Percentiles rank a stretch among this genome's conserved stretches.
Conservation (phyloP, 2,797 vertebrate species). For the Delichon dasypus region DNA sequence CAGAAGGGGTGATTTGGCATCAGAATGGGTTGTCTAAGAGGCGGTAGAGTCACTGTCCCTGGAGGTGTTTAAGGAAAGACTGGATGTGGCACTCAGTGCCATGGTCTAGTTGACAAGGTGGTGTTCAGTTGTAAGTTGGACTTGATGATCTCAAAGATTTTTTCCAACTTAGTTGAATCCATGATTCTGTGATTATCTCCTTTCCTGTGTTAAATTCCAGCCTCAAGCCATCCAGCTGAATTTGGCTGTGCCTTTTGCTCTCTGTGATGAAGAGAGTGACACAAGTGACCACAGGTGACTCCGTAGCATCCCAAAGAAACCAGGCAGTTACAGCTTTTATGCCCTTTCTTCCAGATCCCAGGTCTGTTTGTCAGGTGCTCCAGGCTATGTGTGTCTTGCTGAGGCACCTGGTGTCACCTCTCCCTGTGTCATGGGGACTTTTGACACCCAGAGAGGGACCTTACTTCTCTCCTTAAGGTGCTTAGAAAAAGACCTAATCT, state of each 20-base stretch:
- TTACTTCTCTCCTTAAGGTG: background rate
- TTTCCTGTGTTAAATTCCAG: background rate
- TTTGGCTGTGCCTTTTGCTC: background rate
- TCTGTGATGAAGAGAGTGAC: background rate
- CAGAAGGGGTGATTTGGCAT: background rate
- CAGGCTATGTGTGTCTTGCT: background rate
- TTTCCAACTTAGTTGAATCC: background rate
- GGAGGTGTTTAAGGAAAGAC: background rate
- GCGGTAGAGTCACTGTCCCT: background rate
- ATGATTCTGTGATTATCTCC: background rate
- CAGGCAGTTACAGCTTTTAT: background rate
- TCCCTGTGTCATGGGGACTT: background rate
- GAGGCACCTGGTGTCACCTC: background rate
- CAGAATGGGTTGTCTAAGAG: background rate
- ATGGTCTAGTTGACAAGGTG: background rate
- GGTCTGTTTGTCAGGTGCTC: background rate
- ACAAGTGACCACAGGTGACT: background rate
- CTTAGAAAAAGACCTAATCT: background rate
- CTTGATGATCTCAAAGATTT: background rate
- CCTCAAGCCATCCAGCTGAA: background rate
- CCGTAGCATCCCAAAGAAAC: background rate
- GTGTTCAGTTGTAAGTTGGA: background rate
- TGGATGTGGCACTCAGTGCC: background rate
- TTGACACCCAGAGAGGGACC: rapidly evolving
- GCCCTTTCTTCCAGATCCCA: background rate